Conservation (phyloP, 2,888 invertebrate genomes). For the Cenopis cana region DNA sequence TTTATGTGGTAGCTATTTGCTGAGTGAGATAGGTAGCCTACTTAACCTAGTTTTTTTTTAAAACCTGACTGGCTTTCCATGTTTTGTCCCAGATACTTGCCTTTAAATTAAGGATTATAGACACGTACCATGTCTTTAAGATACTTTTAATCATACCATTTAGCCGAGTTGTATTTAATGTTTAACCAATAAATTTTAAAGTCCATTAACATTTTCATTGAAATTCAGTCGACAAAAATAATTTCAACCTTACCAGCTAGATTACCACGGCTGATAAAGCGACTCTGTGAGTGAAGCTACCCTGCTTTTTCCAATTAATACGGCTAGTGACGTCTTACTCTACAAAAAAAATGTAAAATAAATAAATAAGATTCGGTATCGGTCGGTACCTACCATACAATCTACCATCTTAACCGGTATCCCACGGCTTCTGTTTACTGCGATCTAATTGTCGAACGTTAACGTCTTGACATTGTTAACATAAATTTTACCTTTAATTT, state of each 20-base stretch:
- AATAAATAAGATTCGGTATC: conserved; percentile 18
- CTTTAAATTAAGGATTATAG: too few species aligned
- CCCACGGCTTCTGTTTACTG: conserved; percentile 47
- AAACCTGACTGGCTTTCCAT: too few species aligned
- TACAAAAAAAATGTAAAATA: not conserved
- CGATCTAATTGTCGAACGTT: conserved; percentile 23
- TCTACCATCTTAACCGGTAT: conserved; percentile 17
- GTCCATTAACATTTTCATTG: too few species aligned
- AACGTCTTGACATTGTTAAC: conserved; percentile 37
- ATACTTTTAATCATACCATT: too few species aligned
- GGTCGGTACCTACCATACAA: conserved; percentile 10
- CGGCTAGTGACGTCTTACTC: not conserved
- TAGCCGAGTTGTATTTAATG: too few species aligned
- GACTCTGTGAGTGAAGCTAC: not conserved
- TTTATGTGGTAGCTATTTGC: not conserved
- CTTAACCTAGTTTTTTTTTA: too few species aligned
- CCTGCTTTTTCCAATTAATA: not conserved
- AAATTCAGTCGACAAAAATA: too few species aligned
- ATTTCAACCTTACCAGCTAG: too few species aligned
- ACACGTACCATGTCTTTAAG: too few species aligned
- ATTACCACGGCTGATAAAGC: not conserved
- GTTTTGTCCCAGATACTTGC: too few species aligned
- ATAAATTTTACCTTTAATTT: conserved; percentile 45
- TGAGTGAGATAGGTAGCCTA: not conserved
- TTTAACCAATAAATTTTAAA: too few species aligned